These are phyloP conservation scores for Parambassis ranga DNA, from an alignment of 2,797 vertebrate species.

Conservation along the genomic window DNA sequence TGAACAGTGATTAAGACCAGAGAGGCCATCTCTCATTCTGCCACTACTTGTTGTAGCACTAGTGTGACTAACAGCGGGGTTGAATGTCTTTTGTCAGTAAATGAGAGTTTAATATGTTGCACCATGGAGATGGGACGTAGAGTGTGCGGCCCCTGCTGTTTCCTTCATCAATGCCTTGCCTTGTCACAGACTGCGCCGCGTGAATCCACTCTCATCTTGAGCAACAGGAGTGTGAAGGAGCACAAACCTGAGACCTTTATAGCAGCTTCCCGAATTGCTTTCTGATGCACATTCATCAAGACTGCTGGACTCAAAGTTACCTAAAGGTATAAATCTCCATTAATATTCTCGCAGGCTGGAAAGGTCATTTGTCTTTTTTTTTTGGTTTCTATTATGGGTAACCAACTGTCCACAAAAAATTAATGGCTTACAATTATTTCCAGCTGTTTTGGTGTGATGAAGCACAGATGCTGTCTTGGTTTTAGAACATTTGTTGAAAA, in stretches of 20 bases:
- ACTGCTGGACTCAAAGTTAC: slow-evolving; percentile 11
- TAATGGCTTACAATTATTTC: slow-evolving; percentile 17
- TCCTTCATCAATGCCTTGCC: slow-evolving; percentile 70
- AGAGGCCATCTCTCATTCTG: slow-evolving; percentile 67
- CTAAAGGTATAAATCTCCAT: slow-evolving; percentile 48
- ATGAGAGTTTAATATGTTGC: slow-evolving; percentile 82
- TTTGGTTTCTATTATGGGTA: slow-evolving; percentile 52
- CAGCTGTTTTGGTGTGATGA: slow-evolving; percentile 16
- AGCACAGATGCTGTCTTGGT: neutral
- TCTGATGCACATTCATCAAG: slow-evolving; percentile 43
- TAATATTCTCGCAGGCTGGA: slow-evolving; percentile 21
- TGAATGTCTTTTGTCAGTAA: slow-evolving; percentile 80
- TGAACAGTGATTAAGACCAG: slow-evolving; percentile 59
- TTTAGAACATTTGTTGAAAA: neutral
- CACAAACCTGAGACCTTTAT: slow-evolving; percentile 44
- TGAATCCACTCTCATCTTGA: slow-evolving; percentile 59
- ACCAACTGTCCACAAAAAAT: slow-evolving; percentile 23
- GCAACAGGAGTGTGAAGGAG: slow-evolving; percentile 46
- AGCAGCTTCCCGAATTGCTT: slow-evolving; percentile 10
- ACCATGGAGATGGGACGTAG: slow-evolving; percentile 77
- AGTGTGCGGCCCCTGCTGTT: slow-evolving; percentile 70
- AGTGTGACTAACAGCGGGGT: slow-evolving; percentile 71
- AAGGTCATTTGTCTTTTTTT: slow-evolving; percentile 50
- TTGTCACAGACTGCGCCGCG: slow-evolving; percentile 64
- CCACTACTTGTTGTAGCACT: slow-evolving; percentile 62